Evolutionary conservation across 2,113 vertebrate genomes (phyloP).

Genomic region (Neolamprologus toae): DNA sequence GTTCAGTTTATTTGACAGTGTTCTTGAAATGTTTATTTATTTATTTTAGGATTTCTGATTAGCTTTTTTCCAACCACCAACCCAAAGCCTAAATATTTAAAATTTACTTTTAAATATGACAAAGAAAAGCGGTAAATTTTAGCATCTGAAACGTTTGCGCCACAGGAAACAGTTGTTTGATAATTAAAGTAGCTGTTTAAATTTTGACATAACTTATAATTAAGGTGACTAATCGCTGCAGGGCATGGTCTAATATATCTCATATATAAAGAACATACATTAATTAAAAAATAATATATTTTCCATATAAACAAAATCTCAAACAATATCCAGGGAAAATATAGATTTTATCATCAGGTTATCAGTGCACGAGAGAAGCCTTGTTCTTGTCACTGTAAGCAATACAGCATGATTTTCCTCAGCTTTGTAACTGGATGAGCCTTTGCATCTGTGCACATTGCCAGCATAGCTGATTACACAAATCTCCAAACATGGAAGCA

Average conservation of each 20-base stretch:
- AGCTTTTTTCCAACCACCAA: neutral
- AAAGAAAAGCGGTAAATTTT: neutral
- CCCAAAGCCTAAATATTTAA: neutral
- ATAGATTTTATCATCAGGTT: neutral
- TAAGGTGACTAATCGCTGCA: neutral
- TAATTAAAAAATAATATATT: neutral
- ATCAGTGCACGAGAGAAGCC: neutral
- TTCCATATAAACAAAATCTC: fast-evolving
- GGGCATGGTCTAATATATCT: neutral
- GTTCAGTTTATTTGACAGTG: neutral
- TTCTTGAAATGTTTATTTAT: neutral
- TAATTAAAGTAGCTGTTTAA: neutral
- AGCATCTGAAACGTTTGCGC: neutral
- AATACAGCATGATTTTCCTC: neutral
- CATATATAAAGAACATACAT: neutral
- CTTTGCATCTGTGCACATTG: neutral
- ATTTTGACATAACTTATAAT: neutral
- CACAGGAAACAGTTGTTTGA: neutral
- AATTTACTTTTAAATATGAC: neutral
- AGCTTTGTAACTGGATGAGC: neutral
- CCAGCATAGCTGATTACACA: neutral
- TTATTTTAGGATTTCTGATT: neutral
- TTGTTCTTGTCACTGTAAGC: neutral
- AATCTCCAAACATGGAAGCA: neutral
- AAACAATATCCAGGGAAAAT: neutral